These are phyloP conservation scores for Menidia beryllina DNA, from an alignment of 2,113 vertebrate species.

Conservation along the genomic window DNA sequence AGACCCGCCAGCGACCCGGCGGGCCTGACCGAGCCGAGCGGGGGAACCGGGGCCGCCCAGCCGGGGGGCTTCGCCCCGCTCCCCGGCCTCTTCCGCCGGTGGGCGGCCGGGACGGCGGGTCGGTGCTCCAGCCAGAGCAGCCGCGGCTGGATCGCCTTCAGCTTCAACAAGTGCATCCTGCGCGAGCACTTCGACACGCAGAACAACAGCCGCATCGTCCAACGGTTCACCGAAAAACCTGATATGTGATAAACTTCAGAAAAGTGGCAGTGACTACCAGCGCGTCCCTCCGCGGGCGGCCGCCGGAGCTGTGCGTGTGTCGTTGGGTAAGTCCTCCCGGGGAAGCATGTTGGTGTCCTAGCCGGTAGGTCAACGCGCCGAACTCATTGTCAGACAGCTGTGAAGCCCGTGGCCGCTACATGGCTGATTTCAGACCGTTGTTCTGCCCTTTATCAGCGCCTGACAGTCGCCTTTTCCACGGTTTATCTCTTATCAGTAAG, in stretches of 20 bases:
- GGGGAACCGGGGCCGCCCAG: not conserved
- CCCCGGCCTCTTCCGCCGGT: conserved; percentile 31
- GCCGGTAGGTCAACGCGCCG: conserved; percentile 15
- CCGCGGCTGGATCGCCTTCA: conserved; percentile 48
- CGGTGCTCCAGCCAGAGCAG: conserved; percentile 52
- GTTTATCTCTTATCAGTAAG: conserved; percentile 69
- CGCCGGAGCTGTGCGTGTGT: not conserved
- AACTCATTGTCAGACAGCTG: not conserved
- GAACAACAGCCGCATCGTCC: conserved; percentile 66
- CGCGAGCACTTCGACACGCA: conserved; percentile 50
- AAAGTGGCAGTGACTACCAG: not conserved
- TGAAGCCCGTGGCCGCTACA: conserved; percentile 23
- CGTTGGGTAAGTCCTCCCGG: conserved; percentile 4
- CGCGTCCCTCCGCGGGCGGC: not conserved
- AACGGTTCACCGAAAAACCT: too few relatives aligned
- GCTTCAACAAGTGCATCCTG: conserved; percentile 38
- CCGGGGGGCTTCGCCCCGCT: conserved; percentile 6
- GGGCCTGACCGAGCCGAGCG: conserved; percentile 9
- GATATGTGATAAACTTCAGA: not conserved
- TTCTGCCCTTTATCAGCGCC: conserved; percentile 72
- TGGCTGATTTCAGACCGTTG: conserved; percentile 68
- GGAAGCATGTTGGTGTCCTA: conserved; percentile 9
- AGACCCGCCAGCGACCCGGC: conserved; percentile 12
- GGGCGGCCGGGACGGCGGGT: conserved; percentile 12
- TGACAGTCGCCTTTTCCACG: conserved; percentile 56